Base-by-base conservation (phyloP, 2,113 vertebrate genomes). In the Dermatemys mawii region DNA sequence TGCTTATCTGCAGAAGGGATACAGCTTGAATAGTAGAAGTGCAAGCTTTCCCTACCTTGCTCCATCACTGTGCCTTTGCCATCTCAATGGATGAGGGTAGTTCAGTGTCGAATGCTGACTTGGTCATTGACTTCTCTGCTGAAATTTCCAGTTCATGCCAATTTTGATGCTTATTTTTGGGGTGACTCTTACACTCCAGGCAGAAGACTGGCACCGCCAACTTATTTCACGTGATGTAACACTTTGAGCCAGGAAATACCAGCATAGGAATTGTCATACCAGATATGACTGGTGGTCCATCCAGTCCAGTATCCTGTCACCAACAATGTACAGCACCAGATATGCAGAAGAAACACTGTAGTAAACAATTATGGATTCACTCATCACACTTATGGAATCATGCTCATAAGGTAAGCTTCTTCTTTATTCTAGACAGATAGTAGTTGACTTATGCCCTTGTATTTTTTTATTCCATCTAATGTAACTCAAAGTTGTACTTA, bases 401-500 rank as follows among this genome's bases (percentile, higher is more conserved):
- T 93, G 60, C 38, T 22, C 0, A 0, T 73, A 46, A 87, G 83
- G 13, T 86, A 82, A 89, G 11, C 38, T 75, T 44, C 22, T 75
- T 75, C 94, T 92, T 96, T 93, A 84, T 90, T 80, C 83, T 22
- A 9, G 67, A 22, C 50, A 79, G 60, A 93, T 92, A 73, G 85
- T 57, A 55, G 32, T 46, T 96, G 92, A 27, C 88, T 84, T 0
- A 1, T 41, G 10, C 55, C 76, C 86, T 93, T 44, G 6, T 9
- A 1, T 87, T 83, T 86, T 63, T 87, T 95, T 93, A 11, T 41
- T 84, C 70, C 81, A 88, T 96, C 88, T 83, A 16, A 88, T 92
- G 83, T 50, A 90, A 89, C 63, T 93, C 87, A 78, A 6, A 93
- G 88, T 89, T 93, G 93, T 95, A 46, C 88, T 93, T 94, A 87